Evolutionary conservation across 2,888 invertebrate genomes (phyloP), one percentile per base, ranked within the genome.

Genomic region (Embidobia sp.): DNA sequence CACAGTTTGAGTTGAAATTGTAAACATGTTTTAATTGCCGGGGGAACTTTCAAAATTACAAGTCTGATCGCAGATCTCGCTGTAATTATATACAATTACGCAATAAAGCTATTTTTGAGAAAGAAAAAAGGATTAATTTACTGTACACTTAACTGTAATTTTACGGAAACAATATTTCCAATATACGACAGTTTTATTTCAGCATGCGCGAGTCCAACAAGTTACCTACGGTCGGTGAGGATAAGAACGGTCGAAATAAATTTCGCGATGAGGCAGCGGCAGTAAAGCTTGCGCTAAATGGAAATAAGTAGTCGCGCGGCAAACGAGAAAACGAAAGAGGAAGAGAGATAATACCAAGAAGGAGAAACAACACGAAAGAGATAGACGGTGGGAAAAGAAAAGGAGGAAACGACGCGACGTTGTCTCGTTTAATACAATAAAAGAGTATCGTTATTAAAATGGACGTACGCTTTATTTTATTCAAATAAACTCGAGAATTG

Each of bases 191-290:
- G 53, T 46, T 63, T 72, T 72, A 63, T 72, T 55, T 63, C 16
- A 63, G 35, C 40, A 5, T 33, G 42, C 42, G 29, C 35, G 2
- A 16, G 46, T 22, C 26, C 31, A 63, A 48, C 63, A 59, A 61
- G 55, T 61, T 61, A 75, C 69, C 63, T 77, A 66, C 61, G 53
- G 55, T 72, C 51, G 66, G 66, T 55, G 6, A 22, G 70, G 61
- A 77, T 73, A 77, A 77, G 66, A 73, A 77, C 63, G 73, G 73
- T 73, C 77, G 77, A 77, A 77, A 77, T 77, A 77, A 77, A 77
- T 77, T 77, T 73, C 51, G 63, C 73, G 73, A 77, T 63, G 77
- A 77, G 73, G 77, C 72, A 63, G 67, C 42, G 67, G 72, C 67
- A 67, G 77, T 77, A 76, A 76, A 76, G 76, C 64, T 64, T 51